phyloP scores from a whole-genome alignment of 1,140 invertebrate genomes.

The Teleopsis dalmanni region DNA sequence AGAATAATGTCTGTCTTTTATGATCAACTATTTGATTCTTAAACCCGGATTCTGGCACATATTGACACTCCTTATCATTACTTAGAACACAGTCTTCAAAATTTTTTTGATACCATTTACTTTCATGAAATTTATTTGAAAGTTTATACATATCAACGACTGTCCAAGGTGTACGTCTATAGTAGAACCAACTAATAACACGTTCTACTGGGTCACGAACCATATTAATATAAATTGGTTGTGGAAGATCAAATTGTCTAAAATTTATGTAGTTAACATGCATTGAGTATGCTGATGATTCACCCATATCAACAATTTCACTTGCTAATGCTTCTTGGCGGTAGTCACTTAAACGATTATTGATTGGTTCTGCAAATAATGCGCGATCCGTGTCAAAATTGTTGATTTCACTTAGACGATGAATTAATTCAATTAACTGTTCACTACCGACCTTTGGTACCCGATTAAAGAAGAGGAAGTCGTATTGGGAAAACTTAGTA shows the following conservation, averaged over 20 bases:
- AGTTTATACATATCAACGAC: conserved; percentile 36
- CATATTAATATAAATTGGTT: conserved; percentile 81
- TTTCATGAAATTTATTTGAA: conserved; percentile 69
- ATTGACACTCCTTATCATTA: conserved; percentile 74
- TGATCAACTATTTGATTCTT: conserved; percentile 69
- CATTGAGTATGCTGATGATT: conserved; percentile 21
- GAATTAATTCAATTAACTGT: conserved; percentile 75
- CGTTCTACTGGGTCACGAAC: conserved; percentile 80
- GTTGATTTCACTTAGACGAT: conserved; percentile 62
- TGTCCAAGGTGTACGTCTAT: conserved; percentile 65
- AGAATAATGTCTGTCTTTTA: conserved; percentile 62
- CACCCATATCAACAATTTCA: conserved; percentile 15
- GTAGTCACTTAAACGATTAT: conserved; percentile 7
- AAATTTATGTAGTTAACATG: conserved; percentile 48
- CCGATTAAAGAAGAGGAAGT: conserved; percentile 77
- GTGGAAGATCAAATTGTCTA: conserved; percentile 61
- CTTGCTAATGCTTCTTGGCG: conserved; percentile 17
- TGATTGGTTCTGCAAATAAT: conserved; percentile 12
- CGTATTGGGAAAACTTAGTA: conserved; percentile 58
- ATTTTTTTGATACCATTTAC: conserved; percentile 77
- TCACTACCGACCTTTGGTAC: conserved; percentile 79
- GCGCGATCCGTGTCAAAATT: conserved; percentile 42
- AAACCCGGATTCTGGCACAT: conserved; percentile 65
- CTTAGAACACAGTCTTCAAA: conserved; percentile 76
- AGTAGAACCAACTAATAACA: conserved; percentile 83